Conservation (phyloP, 1,140 invertebrate species). For the Cotesia glomerata region DNA sequence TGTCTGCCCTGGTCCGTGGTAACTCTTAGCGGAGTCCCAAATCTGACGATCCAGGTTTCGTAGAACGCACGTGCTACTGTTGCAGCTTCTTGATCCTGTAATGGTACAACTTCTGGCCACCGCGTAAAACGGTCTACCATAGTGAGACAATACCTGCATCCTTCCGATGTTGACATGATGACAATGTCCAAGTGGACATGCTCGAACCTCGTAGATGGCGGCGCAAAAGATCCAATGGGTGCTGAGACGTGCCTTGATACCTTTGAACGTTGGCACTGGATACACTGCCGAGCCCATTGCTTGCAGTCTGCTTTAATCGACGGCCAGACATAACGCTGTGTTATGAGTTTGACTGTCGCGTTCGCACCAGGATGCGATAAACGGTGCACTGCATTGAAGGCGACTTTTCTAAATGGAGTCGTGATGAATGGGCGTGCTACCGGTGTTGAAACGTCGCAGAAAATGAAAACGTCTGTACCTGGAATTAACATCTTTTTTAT, state of each 20-base stretch:
- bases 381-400: slow-evolving; percentile 41
- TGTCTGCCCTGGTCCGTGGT: neutral
- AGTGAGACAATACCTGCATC: slow-evolving; percentile 8
- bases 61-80: neutral
- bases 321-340: slow-evolving; percentile 58
- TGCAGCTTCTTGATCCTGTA: too few species aligned
- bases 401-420: slow-evolving; percentile 13
- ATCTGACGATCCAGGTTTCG: neutral
- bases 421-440: slow-evolving; percentile 40
- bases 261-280: slow-evolving; percentile 42
- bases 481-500: too few species aligned
- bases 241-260: slow-evolving; percentile 35
- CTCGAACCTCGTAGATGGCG: slow-evolving; percentile 39
- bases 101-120: slow-evolving; percentile 4
- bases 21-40: neutral
- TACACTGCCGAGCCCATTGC: slow-evolving; percentile 39
- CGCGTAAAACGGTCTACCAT: slow-evolving; percentile 10
- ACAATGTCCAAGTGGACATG: slow-evolving; percentile 15
- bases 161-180: neutral
- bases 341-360: slow-evolving; percentile 44
- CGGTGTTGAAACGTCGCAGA: slow-evolving; percentile 36
- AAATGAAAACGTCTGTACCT: neutral
- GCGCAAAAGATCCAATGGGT: slow-evolving; percentile 33
- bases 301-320: slow-evolving; percentile 37
- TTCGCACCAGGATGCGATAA: slow-evolving; percentile 41